A percentile compares a stretch with the other conserved stretches of the same genome.
Conservation (phyloP, 2,888 invertebrate genomes). For the Leucoma salicis region DNA sequence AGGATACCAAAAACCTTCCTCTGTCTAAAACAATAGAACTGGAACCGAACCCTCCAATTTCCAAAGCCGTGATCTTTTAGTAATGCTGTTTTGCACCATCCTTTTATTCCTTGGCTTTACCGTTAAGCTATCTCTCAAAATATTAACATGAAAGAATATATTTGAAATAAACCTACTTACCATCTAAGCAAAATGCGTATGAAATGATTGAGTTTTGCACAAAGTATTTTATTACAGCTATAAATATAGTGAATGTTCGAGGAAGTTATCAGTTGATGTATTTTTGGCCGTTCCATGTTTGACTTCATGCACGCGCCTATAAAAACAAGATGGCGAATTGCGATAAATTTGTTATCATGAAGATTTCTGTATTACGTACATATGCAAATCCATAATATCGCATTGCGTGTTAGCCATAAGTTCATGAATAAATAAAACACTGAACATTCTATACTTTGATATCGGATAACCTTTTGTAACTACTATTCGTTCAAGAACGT, state of each 20-base stretch:
- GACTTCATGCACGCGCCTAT: conserved; percentile 41
- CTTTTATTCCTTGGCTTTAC: no score
- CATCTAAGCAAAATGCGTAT: no score
- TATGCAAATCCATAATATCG: conserved; percentile 44
- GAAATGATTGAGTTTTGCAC: background rate
- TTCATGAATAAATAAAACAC: conserved; percentile 43
- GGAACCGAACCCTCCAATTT: no score
- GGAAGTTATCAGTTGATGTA: conserved; percentile 27
- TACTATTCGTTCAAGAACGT: no score
- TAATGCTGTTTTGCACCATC: no score
- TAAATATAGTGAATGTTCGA: conserved; percentile 26
- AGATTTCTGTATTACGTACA: conserved; percentile 54
- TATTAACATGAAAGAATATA: no score
- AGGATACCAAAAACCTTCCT: no score
- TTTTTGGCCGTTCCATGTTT: conserved; percentile 33
- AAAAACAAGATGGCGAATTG: conserved; percentile 48
- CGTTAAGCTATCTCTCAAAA: no score
- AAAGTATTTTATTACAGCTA: conserved; percentile 25
- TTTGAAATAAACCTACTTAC: no score
- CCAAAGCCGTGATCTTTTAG: no score
- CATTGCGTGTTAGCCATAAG: conserved; percentile 46
- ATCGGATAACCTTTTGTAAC: conserved; percentile 20
- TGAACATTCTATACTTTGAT: conserved; percentile 28
- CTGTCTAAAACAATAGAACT: no score
- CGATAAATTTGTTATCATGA: conserved; percentile 55